Conservation (phyloP, 2,888 invertebrate genomes). For the Metopia argyrocephala region DNA sequence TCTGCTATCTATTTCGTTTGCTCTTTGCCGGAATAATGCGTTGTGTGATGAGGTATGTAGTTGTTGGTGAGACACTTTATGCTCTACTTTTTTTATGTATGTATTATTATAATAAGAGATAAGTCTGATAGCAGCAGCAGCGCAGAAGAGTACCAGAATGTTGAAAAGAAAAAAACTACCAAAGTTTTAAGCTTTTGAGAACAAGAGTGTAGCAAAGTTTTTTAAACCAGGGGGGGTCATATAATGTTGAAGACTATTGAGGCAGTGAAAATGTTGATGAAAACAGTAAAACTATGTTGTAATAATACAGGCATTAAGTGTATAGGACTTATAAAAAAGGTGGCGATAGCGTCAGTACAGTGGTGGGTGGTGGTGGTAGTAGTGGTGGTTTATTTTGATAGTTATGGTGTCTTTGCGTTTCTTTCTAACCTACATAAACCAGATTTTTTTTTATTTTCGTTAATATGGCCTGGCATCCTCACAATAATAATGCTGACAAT, state of each 20-base stretch:
- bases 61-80: too few species aligned
- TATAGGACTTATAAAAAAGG: background rate
- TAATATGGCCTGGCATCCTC: constrained; percentile 5
- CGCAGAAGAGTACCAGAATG: background rate
- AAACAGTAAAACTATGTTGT: too few species aligned
- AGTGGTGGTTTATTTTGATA: constrained; percentile 18
- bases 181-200: constrained; percentile 37
- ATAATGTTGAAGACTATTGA: constrained; percentile 8
- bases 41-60: too few species aligned
- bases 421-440: constrained; percentile 30
- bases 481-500: background rate
- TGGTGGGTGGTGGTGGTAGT: background rate
- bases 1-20: too few species aligned
- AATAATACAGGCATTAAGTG: background rate
- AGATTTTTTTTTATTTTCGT: constrained; percentile 6
- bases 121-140: constrained; percentile 21
- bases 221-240: constrained; percentile 17
- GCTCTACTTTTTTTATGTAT: too few species aligned
- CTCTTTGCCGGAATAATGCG: too few species aligned
- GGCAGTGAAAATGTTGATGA: constrained; percentile 9
- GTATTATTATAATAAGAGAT: too few species aligned
- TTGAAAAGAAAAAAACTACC: constrained; percentile 12
- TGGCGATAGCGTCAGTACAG: background rate
- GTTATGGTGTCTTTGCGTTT: constrained; percentile 4
- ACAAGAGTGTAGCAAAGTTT: background rate